A percentile compares a stretch with the other conserved stretches of the same genome.
Conservation (phyloP, 2,797 vertebrate genomes). For the Hafferia zeledoni region DNA sequence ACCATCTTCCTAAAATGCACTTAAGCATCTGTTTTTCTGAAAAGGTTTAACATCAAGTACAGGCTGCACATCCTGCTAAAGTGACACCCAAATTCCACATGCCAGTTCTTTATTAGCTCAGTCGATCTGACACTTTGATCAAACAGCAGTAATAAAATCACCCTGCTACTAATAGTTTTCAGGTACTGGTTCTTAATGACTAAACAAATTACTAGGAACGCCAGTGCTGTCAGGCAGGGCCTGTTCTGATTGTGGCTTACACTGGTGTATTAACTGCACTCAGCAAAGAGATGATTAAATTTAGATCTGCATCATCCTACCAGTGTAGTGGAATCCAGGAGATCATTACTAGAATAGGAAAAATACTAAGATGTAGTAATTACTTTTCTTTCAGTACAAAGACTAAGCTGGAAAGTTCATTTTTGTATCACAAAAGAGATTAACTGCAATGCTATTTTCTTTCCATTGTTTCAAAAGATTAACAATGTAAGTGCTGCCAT, state of each 20-base stretch:
- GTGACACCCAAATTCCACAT: neutral
- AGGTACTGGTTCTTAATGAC: neutral
- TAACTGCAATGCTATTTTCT: constrained; percentile 23
- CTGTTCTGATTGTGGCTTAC: neutral
- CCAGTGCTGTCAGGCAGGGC: neutral
- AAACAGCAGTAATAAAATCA: neutral
- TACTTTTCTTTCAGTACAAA: neutral
- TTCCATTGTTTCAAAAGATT: constrained; percentile 50
- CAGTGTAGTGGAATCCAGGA: neutral
- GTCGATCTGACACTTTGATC: neutral
- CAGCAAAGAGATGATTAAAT: constrained; percentile 8
- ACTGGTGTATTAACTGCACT: neutral
- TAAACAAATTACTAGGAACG: constrained; percentile 15
- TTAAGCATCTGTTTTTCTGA: neutral
- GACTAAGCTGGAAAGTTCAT: constrained; percentile 32
- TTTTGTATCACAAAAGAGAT: constrained; percentile 26
- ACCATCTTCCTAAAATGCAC: neutral
- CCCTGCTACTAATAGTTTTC: constrained; percentile 5
- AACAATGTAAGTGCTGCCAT: constrained; percentile 37
- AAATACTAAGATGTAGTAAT: constrained; percentile 2
- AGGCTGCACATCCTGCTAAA: neutral
- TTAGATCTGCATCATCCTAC: neutral
- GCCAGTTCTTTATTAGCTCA: neutral
- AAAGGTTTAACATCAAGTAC: neutral
- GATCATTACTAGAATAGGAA: neutral